Base-by-base conservation (phyloP, 2,888 invertebrate species). In the Ypsolopha sequella region DNA sequence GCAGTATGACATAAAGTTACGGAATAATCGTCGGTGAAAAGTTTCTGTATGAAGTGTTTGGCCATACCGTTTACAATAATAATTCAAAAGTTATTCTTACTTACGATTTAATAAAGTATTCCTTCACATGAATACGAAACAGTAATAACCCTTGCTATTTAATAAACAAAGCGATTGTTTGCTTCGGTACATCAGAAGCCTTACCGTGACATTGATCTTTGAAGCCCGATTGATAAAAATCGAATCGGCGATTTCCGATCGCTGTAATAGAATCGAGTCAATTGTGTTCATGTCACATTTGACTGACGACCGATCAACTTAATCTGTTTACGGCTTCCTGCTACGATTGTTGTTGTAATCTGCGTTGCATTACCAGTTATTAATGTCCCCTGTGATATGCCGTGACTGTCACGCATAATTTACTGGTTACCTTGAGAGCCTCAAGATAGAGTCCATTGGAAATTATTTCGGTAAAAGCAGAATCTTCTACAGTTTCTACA, bases 251-350 rank as follows among this genome's bases (percentile, higher is more conserved):
- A 73, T 79, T 77, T 76, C 66, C 70, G 35, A 51, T 51, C 47
- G 51, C 65, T 73, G 76, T 73, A 76, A 75, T 79, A 77, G 70
- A 62, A 68, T 65, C 68, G 69, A 65, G 75, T 68, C 71, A 70
- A 80, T 82, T 84, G 76, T 80, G 67, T 61, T 58, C 64, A 65
- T 72, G 77, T 79, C 80, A 71, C 61, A 69, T 65, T 46, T 73
- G 76, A 78, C 71, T 76, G 80, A 82, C 77, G 72, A 73, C 60
- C 70, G 74, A 77, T 80, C 80, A 76, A 59, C 68, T 66, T 84
- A 85, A 84, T 84, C 84, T 81, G 79, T 80, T 84, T 82, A 82
- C 69, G 64, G 74, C 78, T 79, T 78, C 79, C 77, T 74, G 76
- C 68, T 62, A 63, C 73, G 69, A 79, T 78, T 80, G 79, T 80